Percentiles rank a stretch among this genome's conserved stretches.
Conservation (phyloP, 2,797 vertebrate species). For the Gymnoscopelus braueri region DNA sequence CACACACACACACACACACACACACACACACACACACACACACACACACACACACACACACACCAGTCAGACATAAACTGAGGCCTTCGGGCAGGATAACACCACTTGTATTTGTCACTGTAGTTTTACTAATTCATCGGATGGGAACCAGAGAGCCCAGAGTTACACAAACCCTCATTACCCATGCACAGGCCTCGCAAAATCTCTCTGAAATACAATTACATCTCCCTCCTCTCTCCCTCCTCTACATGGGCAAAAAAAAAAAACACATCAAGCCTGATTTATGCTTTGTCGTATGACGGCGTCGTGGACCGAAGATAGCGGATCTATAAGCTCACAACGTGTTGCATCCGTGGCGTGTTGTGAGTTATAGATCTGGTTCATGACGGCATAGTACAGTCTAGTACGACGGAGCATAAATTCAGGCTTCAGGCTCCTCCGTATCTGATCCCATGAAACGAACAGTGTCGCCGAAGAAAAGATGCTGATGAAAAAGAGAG, state of each 20-base stretch:
- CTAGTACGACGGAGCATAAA: too few relatives aligned
- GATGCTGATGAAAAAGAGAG: not conserved
- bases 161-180: slow-evolving; percentile 40
- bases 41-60: not conserved
- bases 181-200: slow-evolving; percentile 36
- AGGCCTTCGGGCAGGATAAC: slow-evolving; percentile 20
- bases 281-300: too few relatives aligned
- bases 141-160: slow-evolving; percentile 15
- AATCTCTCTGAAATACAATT: slow-evolving; percentile 34
- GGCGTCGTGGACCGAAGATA: too few relatives aligned
- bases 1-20: slow-evolving; percentile 6
- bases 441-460: slow-evolving; percentile 23
- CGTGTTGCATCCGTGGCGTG: too few relatives aligned
- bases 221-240: slow-evolving; percentile 30
- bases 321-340: too few relatives aligned
- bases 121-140: slow-evolving; percentile 65
- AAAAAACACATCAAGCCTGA: slow-evolving; percentile 21
- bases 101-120: slow-evolving; percentile 29
- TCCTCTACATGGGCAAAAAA: slow-evolving; percentile 33
- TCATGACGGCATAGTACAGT: too few relatives aligned
- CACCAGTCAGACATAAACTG: not conserved
- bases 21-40: slow-evolving; percentile 29
- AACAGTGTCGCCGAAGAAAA: slow-evolving; percentile 8
- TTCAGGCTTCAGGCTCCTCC: slow-evolving; percentile 2
- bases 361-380: too few relatives aligned